Conservation (phyloP, 2,888 invertebrate genomes). For the Drymonia ruficornis region DNA sequence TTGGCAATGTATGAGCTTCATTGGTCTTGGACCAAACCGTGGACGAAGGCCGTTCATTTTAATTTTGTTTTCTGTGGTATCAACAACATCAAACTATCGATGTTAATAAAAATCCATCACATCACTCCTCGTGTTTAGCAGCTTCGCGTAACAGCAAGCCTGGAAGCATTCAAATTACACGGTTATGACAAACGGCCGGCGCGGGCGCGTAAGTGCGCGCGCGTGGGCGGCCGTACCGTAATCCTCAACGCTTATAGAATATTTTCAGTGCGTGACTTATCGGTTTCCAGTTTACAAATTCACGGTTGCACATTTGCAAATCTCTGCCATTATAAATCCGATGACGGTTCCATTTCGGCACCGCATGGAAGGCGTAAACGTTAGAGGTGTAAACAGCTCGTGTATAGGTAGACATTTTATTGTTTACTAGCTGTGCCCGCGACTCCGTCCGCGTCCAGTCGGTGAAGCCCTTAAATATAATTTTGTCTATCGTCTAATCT, state of each 20-base stretch:
- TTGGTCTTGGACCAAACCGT: no score
- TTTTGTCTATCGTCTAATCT: no score
- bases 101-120: background rate
- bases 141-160: background rate
- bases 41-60: no score
- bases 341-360: constrained; percentile 2
- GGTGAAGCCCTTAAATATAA: no score
- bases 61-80: no score
- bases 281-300: constrained; percentile 32
- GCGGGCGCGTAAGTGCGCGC: constrained; percentile 21
- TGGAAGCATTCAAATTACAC: constrained; percentile 34
- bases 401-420: background rate
- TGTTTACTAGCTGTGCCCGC: no score
- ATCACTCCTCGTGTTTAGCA: background rate
- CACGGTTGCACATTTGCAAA: constrained; percentile 30
- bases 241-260: constrained; percentile 33
- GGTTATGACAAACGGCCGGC: constrained; percentile 43
- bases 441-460: no score
- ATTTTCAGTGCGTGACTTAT: constrained; percentile 39
- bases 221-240: constrained; percentile 28
- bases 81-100: background rate
- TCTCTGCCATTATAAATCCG: constrained; percentile 5
- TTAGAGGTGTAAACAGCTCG: background rate
- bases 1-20: no score
- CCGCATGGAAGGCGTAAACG: background rate